Evolutionary conservation across 2,797 vertebrate species (phyloP).

Genomic region (Rhinichthys osculus): DNA sequence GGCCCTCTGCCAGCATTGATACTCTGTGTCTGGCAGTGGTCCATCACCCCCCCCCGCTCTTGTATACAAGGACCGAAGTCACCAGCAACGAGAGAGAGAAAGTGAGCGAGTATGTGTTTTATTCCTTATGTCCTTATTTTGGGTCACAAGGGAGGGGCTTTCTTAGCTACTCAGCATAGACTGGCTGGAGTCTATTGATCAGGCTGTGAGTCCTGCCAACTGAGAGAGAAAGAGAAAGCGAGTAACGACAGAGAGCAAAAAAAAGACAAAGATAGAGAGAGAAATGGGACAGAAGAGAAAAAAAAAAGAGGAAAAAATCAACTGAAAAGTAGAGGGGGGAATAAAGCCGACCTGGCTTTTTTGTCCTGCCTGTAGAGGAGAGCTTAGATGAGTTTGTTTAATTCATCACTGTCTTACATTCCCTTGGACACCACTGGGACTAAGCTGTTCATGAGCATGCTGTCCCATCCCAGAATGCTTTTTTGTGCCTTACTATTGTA

Average conservation of each 20-base stretch:
- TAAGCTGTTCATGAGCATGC: conserved; percentile 37
- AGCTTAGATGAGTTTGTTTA: conserved; percentile 63
- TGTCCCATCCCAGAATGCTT: conserved; percentile 41
- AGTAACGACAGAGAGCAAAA: conserved; percentile 25
- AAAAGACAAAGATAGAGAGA: conserved; percentile 35
- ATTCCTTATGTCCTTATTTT: conserved; percentile 76
- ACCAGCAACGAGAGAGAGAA: conserved; percentile 54
- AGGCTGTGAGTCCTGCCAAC: conserved; percentile 73
- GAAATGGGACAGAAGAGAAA: conserved; percentile 45
- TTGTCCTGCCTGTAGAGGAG: conserved; percentile 58
- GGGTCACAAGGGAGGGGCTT: conserved; percentile 69
- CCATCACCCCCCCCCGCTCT: conserved; percentile 71
- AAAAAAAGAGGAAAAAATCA: conserved; percentile 50
- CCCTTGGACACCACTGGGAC: conserved; percentile 53
- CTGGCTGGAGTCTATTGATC: conserved; percentile 77
- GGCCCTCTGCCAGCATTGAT: conserved; percentile 64
- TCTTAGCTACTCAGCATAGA: conserved; percentile 69
- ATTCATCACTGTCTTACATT: conserved; percentile 56
- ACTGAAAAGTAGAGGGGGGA: conserved; percentile 42
- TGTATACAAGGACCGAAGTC: conserved; percentile 76
- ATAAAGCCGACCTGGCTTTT: conserved; percentile 62
- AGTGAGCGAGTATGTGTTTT: conserved; percentile 58
- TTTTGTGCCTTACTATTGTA: conserved; percentile 24
- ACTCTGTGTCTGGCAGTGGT: conserved; percentile 70
- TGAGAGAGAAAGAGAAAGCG: conserved; percentile 61